Evolutionary conservation across 2,113 vertebrate genomes (phyloP), one percentile per base, ranked within the genome.

Genomic region (Marcusenius ussheri): DNA sequence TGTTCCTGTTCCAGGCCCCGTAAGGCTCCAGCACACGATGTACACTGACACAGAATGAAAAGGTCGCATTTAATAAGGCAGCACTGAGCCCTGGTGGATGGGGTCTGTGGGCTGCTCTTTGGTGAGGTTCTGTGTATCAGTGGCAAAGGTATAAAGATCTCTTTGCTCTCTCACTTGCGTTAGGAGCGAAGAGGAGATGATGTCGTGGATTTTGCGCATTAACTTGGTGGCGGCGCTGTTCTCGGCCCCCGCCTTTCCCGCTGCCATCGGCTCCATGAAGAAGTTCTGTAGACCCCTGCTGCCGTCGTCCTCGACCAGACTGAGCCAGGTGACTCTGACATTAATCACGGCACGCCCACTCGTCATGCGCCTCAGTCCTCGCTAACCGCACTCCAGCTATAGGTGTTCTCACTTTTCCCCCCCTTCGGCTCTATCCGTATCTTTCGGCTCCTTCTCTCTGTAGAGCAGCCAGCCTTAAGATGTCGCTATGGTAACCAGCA

Each of bases 221-320:
- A 99, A 99, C 94, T 95, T 99, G 2, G 98, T 99, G 88, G 97
- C 98, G 1, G 97, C 98, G 77, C 96, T 98, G 91, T 99, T 99
- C 94, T 99, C 98, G 0, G 98, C 98, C 53, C 98, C 98, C 0
- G 97, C 98, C 85, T 99, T 99, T 92, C 98, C 98, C 7, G 98
- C 98, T 19, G 98, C 98, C 3, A 98, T 99, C 39, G 98, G 98
- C 91, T 99, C 98, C 91, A 98, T 98, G 98, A 98, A 98, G 95
- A 99, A 99, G 93, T 99, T 99, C 95, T 98, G 97, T 89, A 96
- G 98, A 80, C 98, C 98, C 0, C 96, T 99, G 66, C 94, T 99
- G 91, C 98, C 97, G 9, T 96, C 96, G 0, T 98, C 96, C 62
- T 95, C 94, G 85, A 99, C 98, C 13, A 96, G 98, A 91, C 96